phyloP scores from a whole-genome alignment of 2,113 vertebrate species.

The Sander lucioperca region DNA sequence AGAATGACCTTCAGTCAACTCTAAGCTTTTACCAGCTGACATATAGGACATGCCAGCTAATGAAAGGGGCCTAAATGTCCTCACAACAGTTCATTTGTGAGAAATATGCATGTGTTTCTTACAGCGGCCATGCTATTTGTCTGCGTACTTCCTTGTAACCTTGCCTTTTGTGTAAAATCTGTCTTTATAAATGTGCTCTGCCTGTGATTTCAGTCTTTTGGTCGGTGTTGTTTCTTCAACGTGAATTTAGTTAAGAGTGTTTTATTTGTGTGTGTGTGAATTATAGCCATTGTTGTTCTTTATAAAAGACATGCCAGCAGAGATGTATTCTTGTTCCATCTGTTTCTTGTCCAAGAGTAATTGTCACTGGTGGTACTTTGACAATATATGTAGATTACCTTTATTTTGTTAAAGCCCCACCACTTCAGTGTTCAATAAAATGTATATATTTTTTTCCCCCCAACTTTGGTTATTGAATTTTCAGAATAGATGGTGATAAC shows the following conservation, averaged over 20 bases:
- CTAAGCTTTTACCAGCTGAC: conserved; percentile 6
- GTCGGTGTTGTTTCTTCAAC: conserved; percentile 39
- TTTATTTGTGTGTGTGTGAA: conserved; percentile 10
- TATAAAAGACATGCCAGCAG: neutral
- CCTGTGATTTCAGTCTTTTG: conserved; percentile 18
- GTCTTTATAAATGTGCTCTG: neutral
- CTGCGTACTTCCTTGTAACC: neutral
- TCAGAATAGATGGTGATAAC: accelerated
- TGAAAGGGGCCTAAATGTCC: neutral
- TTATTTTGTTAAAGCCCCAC: conserved; percentile 33
- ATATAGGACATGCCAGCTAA: neutral
- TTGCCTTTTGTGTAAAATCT: conserved; percentile 6
- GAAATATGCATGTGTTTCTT: conserved; percentile 14
- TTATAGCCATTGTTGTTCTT: conserved; percentile 15
- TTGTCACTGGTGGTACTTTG: conserved; percentile 33
- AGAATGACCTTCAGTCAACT: conserved; percentile 6
- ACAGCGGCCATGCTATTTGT: neutral
- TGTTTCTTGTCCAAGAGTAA: conserved; percentile 1
- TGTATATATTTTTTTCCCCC: conserved; percentile 32
- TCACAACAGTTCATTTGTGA: neutral
- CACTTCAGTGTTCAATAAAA: conserved; percentile 55
- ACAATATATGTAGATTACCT: conserved; percentile 28
- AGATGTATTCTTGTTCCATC: conserved; percentile 26
- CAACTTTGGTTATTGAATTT: conserved; percentile 35
- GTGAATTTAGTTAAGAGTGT: neutral